Percentiles rank a stretch among this genome's conserved stretches.
These are phyloP conservation scores for Sminthurides aquaticus DNA, from an alignment of 2,888 invertebrate species.

Conservation along the genomic window DNA sequence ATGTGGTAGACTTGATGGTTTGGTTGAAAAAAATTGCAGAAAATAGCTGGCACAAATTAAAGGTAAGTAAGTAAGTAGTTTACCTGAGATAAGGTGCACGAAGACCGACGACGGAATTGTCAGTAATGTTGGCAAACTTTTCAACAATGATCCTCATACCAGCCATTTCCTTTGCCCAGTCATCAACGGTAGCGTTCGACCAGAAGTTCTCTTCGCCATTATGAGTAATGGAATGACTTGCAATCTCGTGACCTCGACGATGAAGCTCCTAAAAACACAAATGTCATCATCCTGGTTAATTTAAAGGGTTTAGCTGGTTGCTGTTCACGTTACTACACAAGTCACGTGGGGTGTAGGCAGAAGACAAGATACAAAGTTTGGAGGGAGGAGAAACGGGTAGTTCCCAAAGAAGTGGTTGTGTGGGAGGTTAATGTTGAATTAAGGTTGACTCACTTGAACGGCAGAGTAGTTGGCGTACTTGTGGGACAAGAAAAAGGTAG, in stretches of 20 bases:
- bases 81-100: conserved; percentile 71
- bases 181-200: conserved; percentile 84
- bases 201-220: conserved; percentile 86
- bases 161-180: conserved; percentile 92
- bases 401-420: no score
- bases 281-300: not conserved
- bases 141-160: conserved; percentile 85
- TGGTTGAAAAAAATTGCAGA: no score
- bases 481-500: conserved; percentile 85
- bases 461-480: conserved; percentile 76
- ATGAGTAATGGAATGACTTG: conserved; percentile 89
- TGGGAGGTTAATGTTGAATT: no score
- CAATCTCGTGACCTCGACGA: conserved; percentile 86
- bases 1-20: no score
- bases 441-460: conserved; percentile 35
- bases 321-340: no score
- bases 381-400: no score
- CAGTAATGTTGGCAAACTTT: conserved; percentile 80
- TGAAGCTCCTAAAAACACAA: conserved; percentile 67
- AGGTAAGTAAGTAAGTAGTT: not conserved
- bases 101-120: conserved; percentile 84
- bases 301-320: no score
- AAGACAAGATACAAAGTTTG: not conserved
- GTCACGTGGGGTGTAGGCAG: no score
- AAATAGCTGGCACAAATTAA: no score